Conservation (phyloP, 2,888 invertebrate species). For the Pristionchus entomophagus region DNA sequence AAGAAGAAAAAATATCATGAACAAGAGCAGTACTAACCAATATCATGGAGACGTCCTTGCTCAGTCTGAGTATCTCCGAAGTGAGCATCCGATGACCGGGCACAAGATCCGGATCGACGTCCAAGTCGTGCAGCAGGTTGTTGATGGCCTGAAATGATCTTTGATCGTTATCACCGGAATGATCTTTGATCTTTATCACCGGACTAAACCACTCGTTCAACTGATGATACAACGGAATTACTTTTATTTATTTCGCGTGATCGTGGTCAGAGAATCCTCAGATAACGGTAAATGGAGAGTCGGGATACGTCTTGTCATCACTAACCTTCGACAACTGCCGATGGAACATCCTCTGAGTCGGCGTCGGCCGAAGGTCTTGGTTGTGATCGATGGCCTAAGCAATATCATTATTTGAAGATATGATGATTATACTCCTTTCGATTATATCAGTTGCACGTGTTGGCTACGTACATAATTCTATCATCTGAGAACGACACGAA, state of each 20-base stretch:
- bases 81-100: slow-evolving; percentile 91
- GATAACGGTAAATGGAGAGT: too few relatives aligned
- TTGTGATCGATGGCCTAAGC: slow-evolving; percentile 60
- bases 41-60: slow-evolving; percentile 90
- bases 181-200: not conserved
- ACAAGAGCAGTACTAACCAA: slow-evolving; percentile 83
- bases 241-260: too few relatives aligned
- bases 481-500: not conserved
- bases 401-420: slow-evolving; percentile 29
- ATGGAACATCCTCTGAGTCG: slow-evolving; percentile 77
- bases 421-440: slow-evolving; percentile 80
- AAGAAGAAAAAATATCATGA: too few relatives aligned
- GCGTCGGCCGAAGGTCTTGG: slow-evolving; percentile 61
- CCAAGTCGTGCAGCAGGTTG: slow-evolving; percentile 67
- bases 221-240: too few relatives aligned
- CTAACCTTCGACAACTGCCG: slow-evolving; percentile 58
- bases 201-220: too few relatives aligned
- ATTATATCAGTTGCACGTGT: not conserved
- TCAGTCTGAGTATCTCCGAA: slow-evolving; percentile 92
- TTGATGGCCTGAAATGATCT: slow-evolving; percentile 44
- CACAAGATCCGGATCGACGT: slow-evolving; percentile 78
- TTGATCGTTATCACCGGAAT: too few relatives aligned
- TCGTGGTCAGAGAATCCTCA: too few relatives aligned
- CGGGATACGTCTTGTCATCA: too few relatives aligned
- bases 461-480: too few relatives aligned